phyloP scores from a whole-genome alignment of 2,113 vertebrate species.

The Phrynosoma blainvillii region DNA sequence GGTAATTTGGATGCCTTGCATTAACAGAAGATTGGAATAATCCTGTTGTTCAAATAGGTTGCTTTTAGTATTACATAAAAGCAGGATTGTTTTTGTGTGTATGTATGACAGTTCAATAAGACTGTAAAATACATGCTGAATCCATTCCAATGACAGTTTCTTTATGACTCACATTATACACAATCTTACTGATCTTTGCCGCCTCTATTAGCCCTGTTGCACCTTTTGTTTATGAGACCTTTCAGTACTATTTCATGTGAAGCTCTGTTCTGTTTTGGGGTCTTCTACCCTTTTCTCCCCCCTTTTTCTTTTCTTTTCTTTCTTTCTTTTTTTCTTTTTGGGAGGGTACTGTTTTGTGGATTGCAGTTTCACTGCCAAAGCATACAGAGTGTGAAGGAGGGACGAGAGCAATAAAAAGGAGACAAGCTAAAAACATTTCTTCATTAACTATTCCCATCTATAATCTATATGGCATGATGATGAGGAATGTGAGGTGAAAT shows the following conservation, averaged over 20 bases:
- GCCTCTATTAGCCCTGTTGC: conserved; percentile 25
- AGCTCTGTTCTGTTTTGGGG: not conserved
- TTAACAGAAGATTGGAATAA: conserved; percentile 10
- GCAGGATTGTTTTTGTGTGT: not conserved
- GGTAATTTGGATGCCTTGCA: conserved; percentile 30
- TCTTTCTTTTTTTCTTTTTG: not conserved
- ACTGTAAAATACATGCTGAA: conserved; percentile 41
- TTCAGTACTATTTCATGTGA: conserved; percentile 9
- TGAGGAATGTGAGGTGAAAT: conserved; percentile 76
- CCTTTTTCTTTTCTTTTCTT: no score
- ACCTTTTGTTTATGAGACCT: conserved; percentile 22
- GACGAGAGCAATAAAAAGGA: conserved; percentile 55
- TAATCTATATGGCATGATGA: conserved; percentile 73
- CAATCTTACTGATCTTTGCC: conserved; percentile 22
- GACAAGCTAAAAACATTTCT: conserved; percentile 63
- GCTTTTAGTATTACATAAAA: not conserved
- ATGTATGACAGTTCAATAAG: conserved; percentile 9
- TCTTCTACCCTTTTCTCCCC: no score
- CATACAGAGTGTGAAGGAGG: conserved; percentile 40
- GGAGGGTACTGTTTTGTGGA: not conserved
- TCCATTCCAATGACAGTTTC: conserved; percentile 16
- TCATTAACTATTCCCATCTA: conserved; percentile 63
- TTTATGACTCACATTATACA: conserved; percentile 30
- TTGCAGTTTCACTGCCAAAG: conserved; percentile 44
- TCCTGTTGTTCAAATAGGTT: not conserved